Conservation (phyloP, 2,888 invertebrate species). For the Perizoma affinitatum region DNA sequence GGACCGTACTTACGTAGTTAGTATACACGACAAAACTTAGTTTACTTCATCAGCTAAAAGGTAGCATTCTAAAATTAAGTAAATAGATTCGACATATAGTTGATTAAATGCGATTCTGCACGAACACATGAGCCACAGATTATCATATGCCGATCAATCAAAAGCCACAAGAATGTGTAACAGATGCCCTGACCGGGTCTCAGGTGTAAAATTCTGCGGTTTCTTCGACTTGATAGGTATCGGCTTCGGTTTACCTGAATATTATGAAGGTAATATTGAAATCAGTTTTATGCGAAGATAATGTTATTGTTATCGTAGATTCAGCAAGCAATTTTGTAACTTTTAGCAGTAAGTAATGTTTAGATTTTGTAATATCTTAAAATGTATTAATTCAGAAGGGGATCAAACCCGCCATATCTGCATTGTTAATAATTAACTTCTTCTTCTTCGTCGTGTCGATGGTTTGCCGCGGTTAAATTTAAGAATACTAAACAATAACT, state of each 20-base stretch:
- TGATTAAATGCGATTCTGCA: slow-evolving; percentile 6
- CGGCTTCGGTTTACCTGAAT: slow-evolving; percentile 27
- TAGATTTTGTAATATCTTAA: too few species aligned
- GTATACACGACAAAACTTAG: too few species aligned
- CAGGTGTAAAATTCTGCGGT: slow-evolving; percentile 42
- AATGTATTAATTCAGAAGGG: too few species aligned
- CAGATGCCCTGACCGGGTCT: slow-evolving; percentile 38
- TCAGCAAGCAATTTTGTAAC: background rate
- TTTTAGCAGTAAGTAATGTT: background rate
- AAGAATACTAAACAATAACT: too few species aligned
- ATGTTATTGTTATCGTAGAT: background rate
- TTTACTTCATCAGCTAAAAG: too few species aligned
- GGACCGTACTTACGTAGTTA: too few species aligned
- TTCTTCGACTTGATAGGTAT: slow-evolving; percentile 19
- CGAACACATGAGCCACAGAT: slow-evolving; percentile 1
- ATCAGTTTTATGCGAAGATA: slow-evolving; percentile 2
- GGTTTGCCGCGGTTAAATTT: too few species aligned
- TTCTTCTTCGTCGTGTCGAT: too few species aligned
- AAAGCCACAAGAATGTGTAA: slow-evolving; percentile 38
- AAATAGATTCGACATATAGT: background rate
- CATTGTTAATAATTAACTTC: too few species aligned
- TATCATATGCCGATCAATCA: slow-evolving; percentile 15
- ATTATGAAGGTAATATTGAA: slow-evolving; percentile 18
- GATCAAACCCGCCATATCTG: too few species aligned
- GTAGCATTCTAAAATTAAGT: background rate